These are phyloP conservation scores for Pristionchus exspectatus DNA, from an alignment of 2,888 invertebrate species.

Conservation along the genomic window DNA sequence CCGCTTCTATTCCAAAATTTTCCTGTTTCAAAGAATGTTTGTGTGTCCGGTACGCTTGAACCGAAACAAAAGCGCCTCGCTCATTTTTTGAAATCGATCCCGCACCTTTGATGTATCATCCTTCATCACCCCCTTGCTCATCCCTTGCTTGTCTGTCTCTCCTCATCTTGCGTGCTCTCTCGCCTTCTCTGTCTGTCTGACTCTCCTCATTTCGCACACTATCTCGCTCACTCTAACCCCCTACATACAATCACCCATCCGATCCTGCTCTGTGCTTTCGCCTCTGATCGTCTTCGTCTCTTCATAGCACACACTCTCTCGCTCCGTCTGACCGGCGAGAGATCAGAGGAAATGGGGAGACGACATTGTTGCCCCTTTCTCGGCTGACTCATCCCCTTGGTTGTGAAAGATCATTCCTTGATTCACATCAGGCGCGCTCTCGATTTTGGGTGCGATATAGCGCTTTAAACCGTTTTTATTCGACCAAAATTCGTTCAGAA, in stretches of 20 bases:
- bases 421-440: background rate
- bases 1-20: too few species aligned
- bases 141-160: background rate
- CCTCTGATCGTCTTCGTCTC: background rate
- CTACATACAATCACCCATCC: background rate
- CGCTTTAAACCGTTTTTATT: background rate
- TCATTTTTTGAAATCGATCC: too few species aligned
- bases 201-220: background rate
- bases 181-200: background rate
- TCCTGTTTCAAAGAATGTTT: too few species aligned
- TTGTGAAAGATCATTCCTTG: slow-evolving; percentile 28
- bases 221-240: slow-evolving; percentile 2
- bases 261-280: background rate
- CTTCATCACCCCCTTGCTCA: background rate
- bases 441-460: background rate
- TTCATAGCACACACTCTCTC: background rate
- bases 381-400: background rate
- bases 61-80: too few species aligned
- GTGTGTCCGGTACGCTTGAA: too few species aligned
- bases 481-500: too few species aligned
- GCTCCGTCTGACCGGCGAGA: background rate
- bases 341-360: background rate
- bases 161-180: background rate
- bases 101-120: background rate
- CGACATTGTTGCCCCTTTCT: background rate